Conservation (phyloP, 2,888 invertebrate genomes). For the Bhutanitis thaidina region DNA sequence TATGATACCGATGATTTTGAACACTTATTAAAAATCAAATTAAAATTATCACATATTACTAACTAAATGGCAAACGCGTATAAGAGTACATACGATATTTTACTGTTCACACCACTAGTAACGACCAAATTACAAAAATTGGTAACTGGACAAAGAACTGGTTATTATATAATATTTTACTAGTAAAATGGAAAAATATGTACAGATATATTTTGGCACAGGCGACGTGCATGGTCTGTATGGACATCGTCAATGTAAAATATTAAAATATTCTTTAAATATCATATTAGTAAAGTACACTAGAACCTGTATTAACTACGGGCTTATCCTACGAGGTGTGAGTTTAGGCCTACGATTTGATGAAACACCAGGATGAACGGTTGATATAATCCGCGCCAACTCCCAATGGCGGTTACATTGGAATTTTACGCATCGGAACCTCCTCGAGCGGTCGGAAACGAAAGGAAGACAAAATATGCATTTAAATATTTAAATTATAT, state of each 20-base stretch:
- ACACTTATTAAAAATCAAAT: too few species aligned
- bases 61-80: not conserved
- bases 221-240: conserved; percentile 57
- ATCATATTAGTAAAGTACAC: conserved; percentile 48
- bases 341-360: conserved; percentile 64
- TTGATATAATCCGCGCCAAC: not conserved
- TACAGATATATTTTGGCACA: conserved; percentile 70
- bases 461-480: too few species aligned
- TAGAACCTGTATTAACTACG: conserved; percentile 69
- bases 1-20: too few species aligned
- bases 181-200: conserved; percentile 59
- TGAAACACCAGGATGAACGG: conserved; percentile 19
- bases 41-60: not conserved
- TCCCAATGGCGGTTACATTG: too few species aligned
- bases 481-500: too few species aligned
- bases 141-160: conserved; percentile 39
- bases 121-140: conserved; percentile 25
- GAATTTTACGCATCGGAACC: too few species aligned
- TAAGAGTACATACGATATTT: not conserved
- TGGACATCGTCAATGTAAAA: conserved; percentile 40
- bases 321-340: conserved; percentile 63
- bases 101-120: conserved; percentile 26
- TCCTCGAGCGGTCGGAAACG: too few species aligned
- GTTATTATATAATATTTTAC: conserved; percentile 40
- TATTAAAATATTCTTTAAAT: conserved; percentile 45